Conservation (phyloP, 2,888 invertebrate species). For the Bedellia somnulentella region DNA sequence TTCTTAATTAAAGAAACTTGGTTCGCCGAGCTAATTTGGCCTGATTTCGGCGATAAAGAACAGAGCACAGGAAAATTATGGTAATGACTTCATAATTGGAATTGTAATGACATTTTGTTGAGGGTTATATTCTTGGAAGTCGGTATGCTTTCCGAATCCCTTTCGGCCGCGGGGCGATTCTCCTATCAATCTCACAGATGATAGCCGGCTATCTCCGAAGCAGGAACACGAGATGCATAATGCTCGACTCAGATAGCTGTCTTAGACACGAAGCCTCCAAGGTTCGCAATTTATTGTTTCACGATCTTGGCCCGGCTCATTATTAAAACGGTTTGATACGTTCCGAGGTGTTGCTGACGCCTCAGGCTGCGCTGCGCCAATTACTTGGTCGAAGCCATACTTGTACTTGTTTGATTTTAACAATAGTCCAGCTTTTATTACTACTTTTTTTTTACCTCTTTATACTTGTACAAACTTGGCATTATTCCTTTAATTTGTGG, state of each 20-base stretch:
- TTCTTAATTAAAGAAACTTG: constrained; percentile 47
- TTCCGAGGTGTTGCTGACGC: constrained; percentile 57
- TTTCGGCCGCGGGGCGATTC: constrained; percentile 44
- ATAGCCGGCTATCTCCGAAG: constrained; percentile 45
- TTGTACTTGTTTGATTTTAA: constrained; percentile 42
- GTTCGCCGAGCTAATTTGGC: neutral
- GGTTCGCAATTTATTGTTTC: constrained; percentile 62
- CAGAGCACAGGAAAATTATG: constrained; percentile 11
- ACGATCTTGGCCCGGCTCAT: constrained; percentile 57
- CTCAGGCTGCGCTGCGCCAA: constrained; percentile 44
- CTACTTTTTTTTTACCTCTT: constrained; percentile 21
- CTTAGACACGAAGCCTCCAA: constrained; percentile 58
- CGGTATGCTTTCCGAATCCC: neutral
- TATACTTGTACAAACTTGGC: constrained; percentile 13
- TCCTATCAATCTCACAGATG: constrained; percentile 59
- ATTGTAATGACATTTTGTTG: too few relatives aligned
- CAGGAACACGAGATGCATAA: constrained; percentile 50
- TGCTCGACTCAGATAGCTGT: constrained; percentile 55
- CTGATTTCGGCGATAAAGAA: neutral
- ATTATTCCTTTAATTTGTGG: too few relatives aligned
- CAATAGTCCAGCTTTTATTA: constrained; percentile 18
- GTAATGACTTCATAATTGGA: constrained; percentile 34
- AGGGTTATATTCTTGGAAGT: too few relatives aligned
- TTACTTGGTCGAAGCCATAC: constrained; percentile 34
- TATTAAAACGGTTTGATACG: constrained; percentile 62